Conservation (phyloP, 2,797 vertebrate genomes). For the Macroramphosus scolopax region DNA sequence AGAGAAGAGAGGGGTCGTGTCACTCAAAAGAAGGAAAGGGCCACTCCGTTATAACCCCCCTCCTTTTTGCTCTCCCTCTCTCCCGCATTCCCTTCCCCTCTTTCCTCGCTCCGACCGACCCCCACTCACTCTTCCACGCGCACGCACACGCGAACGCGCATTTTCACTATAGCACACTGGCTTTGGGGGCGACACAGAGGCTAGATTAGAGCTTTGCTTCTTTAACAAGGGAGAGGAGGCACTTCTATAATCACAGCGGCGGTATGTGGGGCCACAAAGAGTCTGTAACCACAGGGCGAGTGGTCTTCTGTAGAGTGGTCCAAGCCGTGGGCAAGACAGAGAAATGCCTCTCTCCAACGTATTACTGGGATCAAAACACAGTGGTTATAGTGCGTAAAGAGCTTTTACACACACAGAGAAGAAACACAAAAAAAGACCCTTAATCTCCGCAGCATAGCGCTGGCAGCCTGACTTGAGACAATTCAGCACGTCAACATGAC, state of each 20-base stretch:
- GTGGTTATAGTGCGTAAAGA: conserved; percentile 47
- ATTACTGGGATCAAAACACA: conserved; percentile 54
- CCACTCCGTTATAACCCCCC: conserved; percentile 63
- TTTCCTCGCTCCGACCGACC: conserved; percentile 56
- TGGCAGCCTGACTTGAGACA: conserved; percentile 28
- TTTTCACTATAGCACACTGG: conserved; percentile 66
- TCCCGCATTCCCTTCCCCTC: conserved; percentile 54
- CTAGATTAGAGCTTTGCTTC: conserved; percentile 75
- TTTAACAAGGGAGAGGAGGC: conserved; percentile 70
- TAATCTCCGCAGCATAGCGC: conserved; percentile 29
- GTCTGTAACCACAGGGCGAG: conserved; percentile 61
- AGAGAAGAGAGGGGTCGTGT: conserved; percentile 81
- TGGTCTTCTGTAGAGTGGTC: conserved; percentile 63
- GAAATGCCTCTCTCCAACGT: conserved; percentile 48
- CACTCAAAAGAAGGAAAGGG: conserved; percentile 80
- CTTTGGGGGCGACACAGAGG: conserved; percentile 69
- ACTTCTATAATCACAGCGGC: conserved; percentile 72
- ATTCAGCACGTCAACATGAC: conserved; percentile 38
- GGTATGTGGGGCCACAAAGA: conserved; percentile 75
- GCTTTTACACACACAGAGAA: conserved; percentile 49
- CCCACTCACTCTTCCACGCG: conserved; percentile 56
- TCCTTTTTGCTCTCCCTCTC: conserved; percentile 29
- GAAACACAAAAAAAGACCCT: conserved; percentile 25
- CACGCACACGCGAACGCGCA: conserved; percentile 50
- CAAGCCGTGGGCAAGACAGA: conserved; percentile 53